A percentile compares a stretch with the other conserved stretches of the same genome.
Evolutionary conservation across 2,888 invertebrate species (phyloP).

Genomic region (Seira sanloemensis): DNA sequence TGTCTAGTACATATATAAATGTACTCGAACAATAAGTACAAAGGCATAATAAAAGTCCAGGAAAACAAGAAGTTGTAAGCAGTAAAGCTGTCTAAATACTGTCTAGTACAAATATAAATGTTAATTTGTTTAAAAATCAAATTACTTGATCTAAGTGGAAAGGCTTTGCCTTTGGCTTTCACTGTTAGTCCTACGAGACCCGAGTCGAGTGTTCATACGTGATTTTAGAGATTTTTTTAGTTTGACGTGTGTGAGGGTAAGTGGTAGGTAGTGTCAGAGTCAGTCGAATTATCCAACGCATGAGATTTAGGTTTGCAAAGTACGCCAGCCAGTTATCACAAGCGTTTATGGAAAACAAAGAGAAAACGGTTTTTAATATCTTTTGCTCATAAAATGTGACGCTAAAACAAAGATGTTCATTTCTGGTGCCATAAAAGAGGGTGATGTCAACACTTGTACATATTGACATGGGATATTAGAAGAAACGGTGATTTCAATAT

Average conservation of each 20-base stretch:
- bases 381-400: neutral
- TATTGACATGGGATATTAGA: neutral
- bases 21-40: neutral
- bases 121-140: constrained; percentile 45
- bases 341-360: constrained; percentile 51
- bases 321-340: constrained; percentile 55
- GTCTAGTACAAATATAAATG: constrained; percentile 15
- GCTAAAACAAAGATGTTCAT: neutral
- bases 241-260: constrained; percentile 21
- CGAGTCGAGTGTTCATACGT: constrained; percentile 43
- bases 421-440: neutral
- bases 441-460: neutral
- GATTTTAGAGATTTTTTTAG: constrained; percentile 39
- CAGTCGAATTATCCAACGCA: constrained; percentile 50
- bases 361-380: neutral
- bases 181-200: constrained; percentile 65
- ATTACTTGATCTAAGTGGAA: constrained; percentile 71
- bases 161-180: constrained; percentile 70
- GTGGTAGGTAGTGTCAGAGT: constrained; percentile 50
- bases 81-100: constrained; percentile 44
- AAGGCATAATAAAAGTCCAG: neutral
- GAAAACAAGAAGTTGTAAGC: constrained; percentile 36
- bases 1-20: too few relatives aligned
- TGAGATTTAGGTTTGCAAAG: constrained; percentile 35
- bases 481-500: neutral